Base-by-base conservation (phyloP, 2,113 vertebrate genomes). In the Vicugna pacos region DNA sequence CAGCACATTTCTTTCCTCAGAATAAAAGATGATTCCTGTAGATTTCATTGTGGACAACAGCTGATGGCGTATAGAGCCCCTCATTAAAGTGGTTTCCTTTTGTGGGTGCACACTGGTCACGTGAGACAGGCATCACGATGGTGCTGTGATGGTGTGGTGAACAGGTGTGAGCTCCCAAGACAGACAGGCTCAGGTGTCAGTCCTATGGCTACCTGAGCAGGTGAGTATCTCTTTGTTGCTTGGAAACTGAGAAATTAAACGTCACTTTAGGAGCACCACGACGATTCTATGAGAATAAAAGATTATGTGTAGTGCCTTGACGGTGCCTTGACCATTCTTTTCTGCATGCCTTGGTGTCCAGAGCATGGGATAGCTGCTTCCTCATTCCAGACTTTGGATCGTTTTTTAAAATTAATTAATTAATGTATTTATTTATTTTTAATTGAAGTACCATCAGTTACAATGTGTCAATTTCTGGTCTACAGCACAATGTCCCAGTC, bases 41-140 rank as follows among this genome's bases (percentile, higher is more conserved):
- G 22, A 64, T 65, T 89, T 82, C 19, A 20, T 1, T 28, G 30
- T 65, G 15, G 56, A 46, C 13, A 54, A 8, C 3, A 73, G 46
- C 30, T 89, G 56, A 46, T 42, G 12, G 14, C 15, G 8, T n/a
- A 42, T 10, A 62, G 16, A 76, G 5, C 42, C 42, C 54, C 3
- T 75, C 56, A 42, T 64, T 75, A 35, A 30, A 64, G 56, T 5
- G 7, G 3, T n/a, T 24, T 54, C 28, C 54, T 50, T 52, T 1
- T 73, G 24, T 32, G 24, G 8, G 46, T 7, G 11, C 7, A 20
- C 24, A 17, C 16, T 38, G 26, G 24, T 26, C 19, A 13, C 11
- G 1, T 24, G 58, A 50, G 11, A 17, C 6, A 80, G 52, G 48
- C 7, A 19, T 0, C 3, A 16, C 0, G 0, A 8, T 32, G 30